phyloP scores from a whole-genome alignment of 2,797 vertebrate genomes.

The Gila robusta region DNA sequence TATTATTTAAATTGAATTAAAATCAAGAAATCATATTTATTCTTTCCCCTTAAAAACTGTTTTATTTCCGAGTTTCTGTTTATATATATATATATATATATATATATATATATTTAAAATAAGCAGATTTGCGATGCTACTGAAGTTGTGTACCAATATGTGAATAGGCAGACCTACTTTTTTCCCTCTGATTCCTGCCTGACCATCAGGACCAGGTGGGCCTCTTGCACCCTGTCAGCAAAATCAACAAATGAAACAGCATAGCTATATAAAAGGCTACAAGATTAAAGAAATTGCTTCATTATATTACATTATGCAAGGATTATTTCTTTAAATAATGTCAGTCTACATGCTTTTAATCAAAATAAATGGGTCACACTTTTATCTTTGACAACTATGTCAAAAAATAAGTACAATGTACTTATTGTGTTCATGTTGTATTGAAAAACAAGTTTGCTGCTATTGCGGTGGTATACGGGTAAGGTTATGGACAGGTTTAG shows the following conservation, averaged over 20 bases:
- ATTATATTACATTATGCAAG: neutral
- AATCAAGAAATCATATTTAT: neutral
- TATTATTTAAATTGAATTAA: neutral
- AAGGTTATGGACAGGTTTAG: neutral
- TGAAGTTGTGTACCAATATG: neutral
- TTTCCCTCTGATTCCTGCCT: conserved; percentile 89
- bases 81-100: neutral
- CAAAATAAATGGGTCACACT: neutral
- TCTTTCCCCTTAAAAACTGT: neutral
- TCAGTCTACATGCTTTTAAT: neutral
- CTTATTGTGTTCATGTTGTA: neutral
- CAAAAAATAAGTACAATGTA: neutral
- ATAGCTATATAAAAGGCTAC: neutral
- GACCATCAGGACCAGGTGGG: conserved; percentile 84
- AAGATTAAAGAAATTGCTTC: neutral
- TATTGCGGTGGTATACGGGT: neutral
- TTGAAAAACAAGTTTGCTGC: neutral
- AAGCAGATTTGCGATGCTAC: neutral
- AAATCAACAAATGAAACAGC: neutral
- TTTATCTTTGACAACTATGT: neutral
- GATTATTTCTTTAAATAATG: neutral
- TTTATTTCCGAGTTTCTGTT: neutral
- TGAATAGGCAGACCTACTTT: conserved; percentile 72
- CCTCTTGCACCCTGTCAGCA: conserved; percentile 86
- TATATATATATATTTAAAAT: neutral